Conservation (phyloP, 2,888 invertebrate genomes). For the Cataglyphis cursor region DNA sequence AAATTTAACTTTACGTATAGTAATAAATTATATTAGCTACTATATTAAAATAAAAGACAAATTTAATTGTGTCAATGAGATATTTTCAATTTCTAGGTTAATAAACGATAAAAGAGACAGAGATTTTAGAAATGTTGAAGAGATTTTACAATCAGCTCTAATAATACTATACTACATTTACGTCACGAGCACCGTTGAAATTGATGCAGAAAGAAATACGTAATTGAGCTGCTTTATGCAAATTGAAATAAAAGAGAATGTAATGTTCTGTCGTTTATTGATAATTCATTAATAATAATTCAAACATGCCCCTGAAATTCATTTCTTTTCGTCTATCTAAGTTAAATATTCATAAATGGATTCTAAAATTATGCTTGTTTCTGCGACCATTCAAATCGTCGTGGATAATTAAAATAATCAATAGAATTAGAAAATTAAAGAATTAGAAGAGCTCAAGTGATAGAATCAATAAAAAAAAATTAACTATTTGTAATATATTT, state of each 20-base stretch:
- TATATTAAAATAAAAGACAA: background rate
- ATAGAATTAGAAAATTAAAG: no score
- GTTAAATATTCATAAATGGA: background rate
- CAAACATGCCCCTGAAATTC: background rate
- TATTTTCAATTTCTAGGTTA: background rate
- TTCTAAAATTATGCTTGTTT: background rate
- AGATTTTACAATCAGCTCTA: slow-evolving; percentile 10
- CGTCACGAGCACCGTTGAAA: slow-evolving; percentile 23
- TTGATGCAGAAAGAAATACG: slow-evolving; percentile 19
- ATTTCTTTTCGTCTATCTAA: background rate
- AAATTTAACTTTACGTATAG: background rate
- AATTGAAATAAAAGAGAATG: slow-evolving; percentile 1
- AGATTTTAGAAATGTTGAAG: slow-evolving; percentile 6
- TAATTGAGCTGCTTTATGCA: background rate
- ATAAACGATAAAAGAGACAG: slow-evolving; percentile 2
- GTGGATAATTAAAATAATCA: background rate
- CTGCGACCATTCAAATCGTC: background rate
- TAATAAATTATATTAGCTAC: background rate
- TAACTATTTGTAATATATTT: no score
- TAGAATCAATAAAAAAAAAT: no score
- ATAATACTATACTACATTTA: slow-evolving; percentile 23
- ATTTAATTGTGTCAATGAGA: background rate
- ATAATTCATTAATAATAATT: slow-evolving; percentile 40
- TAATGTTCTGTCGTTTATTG: slow-evolving; percentile 15
- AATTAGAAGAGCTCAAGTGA: no score